Conservation (phyloP, 2,888 invertebrate species). For the Noctua comes region DNA sequence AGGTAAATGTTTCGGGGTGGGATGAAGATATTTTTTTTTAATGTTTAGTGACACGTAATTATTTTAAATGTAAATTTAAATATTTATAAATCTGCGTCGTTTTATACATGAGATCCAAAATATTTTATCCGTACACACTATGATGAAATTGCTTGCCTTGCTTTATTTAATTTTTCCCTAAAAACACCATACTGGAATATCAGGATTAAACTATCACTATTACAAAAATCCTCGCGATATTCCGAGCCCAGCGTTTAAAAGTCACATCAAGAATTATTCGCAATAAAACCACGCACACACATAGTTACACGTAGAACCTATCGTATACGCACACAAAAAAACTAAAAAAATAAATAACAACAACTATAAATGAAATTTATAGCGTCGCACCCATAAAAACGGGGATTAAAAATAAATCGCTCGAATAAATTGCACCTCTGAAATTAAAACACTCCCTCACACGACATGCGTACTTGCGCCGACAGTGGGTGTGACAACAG, state of each 20-base stretch:
- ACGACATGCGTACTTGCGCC: constrained; percentile 86
- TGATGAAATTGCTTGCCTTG: neutral
- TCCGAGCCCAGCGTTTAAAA: constrained; percentile 19
- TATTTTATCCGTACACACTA: neutral
- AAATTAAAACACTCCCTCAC: constrained; percentile 90
- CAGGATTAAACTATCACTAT: neutral
- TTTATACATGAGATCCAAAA: neutral
- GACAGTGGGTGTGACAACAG: constrained; percentile 67
- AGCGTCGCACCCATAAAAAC: constrained; percentile 89
- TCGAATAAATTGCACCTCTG: constrained; percentile 90
- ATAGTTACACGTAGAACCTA: constrained; percentile 23
- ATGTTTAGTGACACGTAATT: neutral
- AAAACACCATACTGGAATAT: neutral
- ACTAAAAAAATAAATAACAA: constrained; percentile 81
- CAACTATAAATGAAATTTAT: constrained; percentile 88
- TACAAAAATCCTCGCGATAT: neutral
- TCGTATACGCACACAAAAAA: constrained; percentile 60
- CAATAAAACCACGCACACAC: constrained; percentile 62
- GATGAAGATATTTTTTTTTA: neutral
- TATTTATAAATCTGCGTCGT: neutral
- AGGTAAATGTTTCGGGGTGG: constrained; percentile 29
- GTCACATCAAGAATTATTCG: constrained; percentile 39
- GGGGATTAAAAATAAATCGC: constrained; percentile 91
- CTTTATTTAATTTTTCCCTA: neutral
- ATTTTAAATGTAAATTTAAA: neutral